Evolutionary conservation across 2,113 vertebrate species (phyloP).

Genomic region (Lepus europaeus): DNA sequence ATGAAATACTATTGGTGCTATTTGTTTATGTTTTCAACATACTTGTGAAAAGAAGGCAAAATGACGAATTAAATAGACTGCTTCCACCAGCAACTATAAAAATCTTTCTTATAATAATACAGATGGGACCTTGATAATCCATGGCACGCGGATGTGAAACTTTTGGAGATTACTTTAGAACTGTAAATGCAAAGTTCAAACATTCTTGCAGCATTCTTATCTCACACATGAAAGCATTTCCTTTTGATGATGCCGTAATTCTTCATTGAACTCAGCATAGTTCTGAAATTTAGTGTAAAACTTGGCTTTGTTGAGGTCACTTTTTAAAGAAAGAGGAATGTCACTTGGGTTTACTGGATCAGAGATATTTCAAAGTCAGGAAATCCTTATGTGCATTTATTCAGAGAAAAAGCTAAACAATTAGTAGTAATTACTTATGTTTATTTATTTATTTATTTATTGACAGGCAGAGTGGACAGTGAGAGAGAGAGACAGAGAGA

Average conservation of each 20-base stretch:
- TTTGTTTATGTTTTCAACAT: slow-evolving; percentile 15
- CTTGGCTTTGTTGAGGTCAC: slow-evolving; percentile 15
- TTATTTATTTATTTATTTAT: background rate
- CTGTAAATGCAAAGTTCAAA: slow-evolving; percentile 33
- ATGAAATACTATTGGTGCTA: background rate
- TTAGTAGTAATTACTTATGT: background rate
- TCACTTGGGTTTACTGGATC: background rate
- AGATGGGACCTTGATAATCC: background rate
- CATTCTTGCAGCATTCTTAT: background rate
- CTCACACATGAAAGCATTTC: background rate
- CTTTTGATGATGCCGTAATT: background rate
- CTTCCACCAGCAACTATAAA: background rate
- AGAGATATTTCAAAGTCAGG: slow-evolving; percentile 51
- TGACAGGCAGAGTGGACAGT: too few species aligned
- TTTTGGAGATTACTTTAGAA: slow-evolving; percentile 46
- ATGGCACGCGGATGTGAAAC: background rate
- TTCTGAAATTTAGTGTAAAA: background rate
- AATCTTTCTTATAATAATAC: slow-evolving; percentile 32
- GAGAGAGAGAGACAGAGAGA: too few species aligned
- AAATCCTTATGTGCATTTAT: background rate
- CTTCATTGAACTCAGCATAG: background rate
- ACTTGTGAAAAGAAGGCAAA: slow-evolving; percentile 9
- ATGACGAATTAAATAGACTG: background rate
- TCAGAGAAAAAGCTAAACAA: slow-evolving; percentile 22
- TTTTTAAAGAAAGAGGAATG: slow-evolving; percentile 8